Evolutionary conservation across 92 coral and sea anemone genomes (phyloP), one percentile per base, ranked within the genome.

Genomic region (Epizoanthus rinbou): DNA sequence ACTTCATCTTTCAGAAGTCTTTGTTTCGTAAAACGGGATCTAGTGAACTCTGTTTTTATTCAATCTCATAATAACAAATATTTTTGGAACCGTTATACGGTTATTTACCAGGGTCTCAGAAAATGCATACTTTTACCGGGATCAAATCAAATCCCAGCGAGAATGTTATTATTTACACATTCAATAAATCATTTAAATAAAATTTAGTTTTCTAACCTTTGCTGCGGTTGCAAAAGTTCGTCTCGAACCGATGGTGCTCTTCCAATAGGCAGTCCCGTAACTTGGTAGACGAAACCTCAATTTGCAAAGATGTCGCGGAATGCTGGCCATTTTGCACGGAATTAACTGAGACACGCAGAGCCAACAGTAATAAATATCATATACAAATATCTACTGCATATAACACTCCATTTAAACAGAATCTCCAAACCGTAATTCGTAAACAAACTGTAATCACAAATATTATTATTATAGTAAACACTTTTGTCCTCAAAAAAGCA

Each of bases 171-270:
- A 41, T 39, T 18, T n/a, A 19, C 75, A 37, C 7, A 4, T 13
- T 33, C 31, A 13, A 50, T 33, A 28, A 6, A 53, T 37, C n/a
- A 33, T n/a, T 31, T 15, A 53, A 52, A 50, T 17, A 8, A 24
- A 73, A 23, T 9, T 19, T 22, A 83, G 62, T 17, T 39, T 63
- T 10, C 35, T 7, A 43, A 87, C 91, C 91, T 85, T 87, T 39
- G 60, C 76, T 56, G 71, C 63, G 7, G 81, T 88, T 21, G 88
- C 88, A 58, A 76, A 69, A 18, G 68, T 25, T 78, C 87, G 69
- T 43, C 59, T 70, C 28, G 67, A 59, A 28, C 69, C 76, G 73
- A 21, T n/a, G n/a, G 14, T 60, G 39, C 82, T 37, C 56, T 31
- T 59, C 4, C 57, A 4, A n/a, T n/a, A 33, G 62, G 50, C 67